Evolutionary conservation across 2,888 invertebrate species (phyloP).

Genomic region (Unio pictorum): DNA sequence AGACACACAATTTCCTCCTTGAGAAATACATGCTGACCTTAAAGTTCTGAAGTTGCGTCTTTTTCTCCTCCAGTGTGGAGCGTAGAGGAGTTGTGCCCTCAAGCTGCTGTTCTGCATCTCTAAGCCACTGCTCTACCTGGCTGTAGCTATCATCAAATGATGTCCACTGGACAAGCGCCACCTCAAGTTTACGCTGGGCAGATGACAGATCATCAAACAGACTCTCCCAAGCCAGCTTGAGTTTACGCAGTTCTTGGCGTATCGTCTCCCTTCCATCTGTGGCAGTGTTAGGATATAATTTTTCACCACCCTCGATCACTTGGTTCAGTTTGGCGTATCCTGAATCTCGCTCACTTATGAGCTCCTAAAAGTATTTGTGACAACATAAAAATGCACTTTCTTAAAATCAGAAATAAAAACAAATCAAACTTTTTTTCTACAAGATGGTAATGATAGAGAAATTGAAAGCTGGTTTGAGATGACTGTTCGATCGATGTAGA

Average conservation of each 20-base stretch:
- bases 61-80: slow-evolving; percentile 92
- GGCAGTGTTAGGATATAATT: slow-evolving; percentile 92
- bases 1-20: not conserved
- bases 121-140: slow-evolving; percentile 85
- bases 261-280: slow-evolving; percentile 91
- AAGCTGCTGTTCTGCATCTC: slow-evolving; percentile 81
- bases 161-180: slow-evolving; percentile 92
- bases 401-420: no score
- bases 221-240: slow-evolving; percentile 90
- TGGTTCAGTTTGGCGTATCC: slow-evolving; percentile 85
- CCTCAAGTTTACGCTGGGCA: slow-evolving; percentile 88
- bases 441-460: no score
- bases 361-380: slow-evolving; percentile 52
- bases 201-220: slow-evolving; percentile 87
- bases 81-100: slow-evolving; percentile 85
- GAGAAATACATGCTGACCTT: slow-evolving; percentile 33
- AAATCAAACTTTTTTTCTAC: no score
- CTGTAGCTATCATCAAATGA: slow-evolving; percentile 91
- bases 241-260: slow-evolving; percentile 85
- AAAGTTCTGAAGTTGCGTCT: slow-evolving; percentile 77
- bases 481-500: no score
- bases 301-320: slow-evolving; percentile 85
- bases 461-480: no score
- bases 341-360: slow-evolving; percentile 84
- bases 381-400: no score